These are phyloP conservation scores for Neotoxoptera formosana DNA, from an alignment of 1,140 invertebrate species.

Conservation along the genomic window DNA sequence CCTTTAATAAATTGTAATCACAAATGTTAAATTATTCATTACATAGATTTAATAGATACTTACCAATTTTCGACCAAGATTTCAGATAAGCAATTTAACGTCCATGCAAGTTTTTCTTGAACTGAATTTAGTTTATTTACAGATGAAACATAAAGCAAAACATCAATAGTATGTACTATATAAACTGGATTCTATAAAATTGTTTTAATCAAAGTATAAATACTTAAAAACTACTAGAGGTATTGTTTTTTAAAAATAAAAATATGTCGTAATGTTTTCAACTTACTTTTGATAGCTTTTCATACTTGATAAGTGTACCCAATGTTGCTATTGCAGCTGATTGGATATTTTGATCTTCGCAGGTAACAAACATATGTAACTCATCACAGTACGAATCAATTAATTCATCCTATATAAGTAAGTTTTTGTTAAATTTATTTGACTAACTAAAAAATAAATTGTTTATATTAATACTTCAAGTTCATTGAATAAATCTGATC, in stretches of 20 bases:
- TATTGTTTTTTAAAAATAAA: neutral
- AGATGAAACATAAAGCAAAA: conserved; percentile 43
- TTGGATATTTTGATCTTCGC: conserved; percentile 35
- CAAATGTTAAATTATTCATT: neutral
- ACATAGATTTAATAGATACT: neutral
- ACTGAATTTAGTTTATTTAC: conserved; percentile 23
- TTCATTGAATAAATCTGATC: conserved; percentile 34
- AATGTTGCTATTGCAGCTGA: conserved; percentile 44
- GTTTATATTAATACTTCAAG: conserved; percentile 30
- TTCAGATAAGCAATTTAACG: conserved; percentile 47
- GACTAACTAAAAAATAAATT: neutral
- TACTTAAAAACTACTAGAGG: neutral
- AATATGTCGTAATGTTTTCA: neutral
- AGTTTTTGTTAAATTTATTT: neutral
- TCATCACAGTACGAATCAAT: conserved; percentile 19
- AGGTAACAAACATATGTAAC: conserved; percentile 1
- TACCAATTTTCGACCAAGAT: conserved; percentile 48
- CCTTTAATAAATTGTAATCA: neutral
- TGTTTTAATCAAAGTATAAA: neutral
- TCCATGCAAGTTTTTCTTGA: conserved; percentile 49
- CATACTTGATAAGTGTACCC: conserved; percentile 35
- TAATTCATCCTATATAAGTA: conserved; percentile 18
- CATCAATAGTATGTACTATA: conserved; percentile 33
- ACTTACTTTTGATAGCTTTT: conserved; percentile 48
- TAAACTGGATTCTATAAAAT: conserved; percentile 6